Evolutionary conservation across 2,888 invertebrate species (phyloP).

Genomic region (Andrena bucephala): DNA sequence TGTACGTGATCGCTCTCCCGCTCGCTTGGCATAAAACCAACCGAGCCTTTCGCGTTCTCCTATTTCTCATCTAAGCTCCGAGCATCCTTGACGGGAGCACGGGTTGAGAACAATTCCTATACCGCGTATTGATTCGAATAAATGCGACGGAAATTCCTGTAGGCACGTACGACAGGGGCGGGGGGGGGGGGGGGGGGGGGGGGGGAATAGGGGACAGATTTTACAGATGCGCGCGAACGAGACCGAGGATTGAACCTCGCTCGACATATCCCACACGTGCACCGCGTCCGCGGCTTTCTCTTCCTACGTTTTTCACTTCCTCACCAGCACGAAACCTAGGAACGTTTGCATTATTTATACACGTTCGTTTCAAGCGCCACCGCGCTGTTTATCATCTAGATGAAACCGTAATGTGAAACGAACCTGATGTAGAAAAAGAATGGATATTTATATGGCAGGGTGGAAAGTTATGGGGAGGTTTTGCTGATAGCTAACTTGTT

Average conservation of each 20-base stretch:
- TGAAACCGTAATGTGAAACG: conserved; percentile 3
- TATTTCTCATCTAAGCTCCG: conserved; percentile 37
- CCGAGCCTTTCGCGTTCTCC: background rate
- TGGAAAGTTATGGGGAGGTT: background rate
- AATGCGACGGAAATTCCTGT: conserved; percentile 18
- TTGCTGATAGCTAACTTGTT: too few species aligned
- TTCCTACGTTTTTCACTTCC: background rate
- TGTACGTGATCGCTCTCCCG: conserved; percentile 32
- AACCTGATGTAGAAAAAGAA: background rate
- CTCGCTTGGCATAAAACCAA: conserved; percentile 21
- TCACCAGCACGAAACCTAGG: background rate
- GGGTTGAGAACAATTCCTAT: conserved; percentile 16
- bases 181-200: too few species aligned
- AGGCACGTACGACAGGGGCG: background rate
- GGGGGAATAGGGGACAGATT: background rate
- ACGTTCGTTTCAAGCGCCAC: conserved; percentile 16
- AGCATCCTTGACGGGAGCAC: conserved; percentile 2
- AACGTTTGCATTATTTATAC: conserved; percentile 39
- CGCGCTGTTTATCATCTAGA: conserved; percentile 26
- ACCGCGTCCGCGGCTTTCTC: background rate
- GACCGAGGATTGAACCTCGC: background rate
- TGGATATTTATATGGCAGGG: background rate
- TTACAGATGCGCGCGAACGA: conserved; percentile 8
- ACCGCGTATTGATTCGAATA: conserved; percentile 36
- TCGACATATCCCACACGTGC: background rate